A percentile compares a stretch with the other conserved stretches of the same genome.
phyloP scores from a whole-genome alignment of 2,888 invertebrate species.

The Ptychoptera albimana region DNA sequence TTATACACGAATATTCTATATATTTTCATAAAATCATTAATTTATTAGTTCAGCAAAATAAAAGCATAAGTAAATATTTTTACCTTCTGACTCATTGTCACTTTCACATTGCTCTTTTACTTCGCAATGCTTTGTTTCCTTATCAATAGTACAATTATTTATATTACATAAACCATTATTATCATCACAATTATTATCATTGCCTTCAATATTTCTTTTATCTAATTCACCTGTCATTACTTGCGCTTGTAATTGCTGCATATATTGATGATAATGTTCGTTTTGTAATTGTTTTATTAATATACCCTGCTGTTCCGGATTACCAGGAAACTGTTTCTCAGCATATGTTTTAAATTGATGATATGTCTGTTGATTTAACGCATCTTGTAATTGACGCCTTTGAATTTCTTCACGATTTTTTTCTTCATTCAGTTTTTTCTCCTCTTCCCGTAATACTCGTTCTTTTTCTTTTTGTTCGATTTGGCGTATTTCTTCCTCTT shows the following conservation, averaged over 20 bases:
- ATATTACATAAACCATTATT: neutral
- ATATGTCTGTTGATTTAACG: constrained; percentile 88
- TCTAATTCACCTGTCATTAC: constrained; percentile 19
- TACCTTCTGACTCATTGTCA: constrained; percentile 22
- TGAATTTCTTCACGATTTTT: constrained; percentile 24
- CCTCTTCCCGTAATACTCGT: constrained; percentile 39
- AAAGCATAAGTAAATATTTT: neutral
- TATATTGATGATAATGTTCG: constrained; percentile 97
- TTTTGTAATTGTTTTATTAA: constrained; percentile 91
- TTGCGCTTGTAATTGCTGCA: constrained; percentile 67
- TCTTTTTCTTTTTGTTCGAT: constrained; percentile 32
- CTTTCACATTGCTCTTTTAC: constrained; percentile 12
- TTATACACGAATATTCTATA: constrained; percentile 34
- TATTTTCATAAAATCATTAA: neutral
- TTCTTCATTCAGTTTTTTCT: constrained; percentile 17
- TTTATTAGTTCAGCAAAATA: too few species aligned
- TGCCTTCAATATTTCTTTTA: constrained; percentile 11
- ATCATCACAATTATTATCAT: constrained; percentile 9
- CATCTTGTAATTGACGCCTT: constrained; percentile 76
- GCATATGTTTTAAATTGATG: constrained; percentile 82
- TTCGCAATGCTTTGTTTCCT: constrained; percentile 11
- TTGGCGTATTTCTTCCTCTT: constrained; percentile 22
- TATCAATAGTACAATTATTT: constrained; percentile 10
- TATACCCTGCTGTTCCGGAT: constrained; percentile 81
- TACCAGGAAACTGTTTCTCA: constrained; percentile 79